phyloP scores from a whole-genome alignment of 1,140 invertebrate species.

The Ceratosolen fusciceps region DNA sequence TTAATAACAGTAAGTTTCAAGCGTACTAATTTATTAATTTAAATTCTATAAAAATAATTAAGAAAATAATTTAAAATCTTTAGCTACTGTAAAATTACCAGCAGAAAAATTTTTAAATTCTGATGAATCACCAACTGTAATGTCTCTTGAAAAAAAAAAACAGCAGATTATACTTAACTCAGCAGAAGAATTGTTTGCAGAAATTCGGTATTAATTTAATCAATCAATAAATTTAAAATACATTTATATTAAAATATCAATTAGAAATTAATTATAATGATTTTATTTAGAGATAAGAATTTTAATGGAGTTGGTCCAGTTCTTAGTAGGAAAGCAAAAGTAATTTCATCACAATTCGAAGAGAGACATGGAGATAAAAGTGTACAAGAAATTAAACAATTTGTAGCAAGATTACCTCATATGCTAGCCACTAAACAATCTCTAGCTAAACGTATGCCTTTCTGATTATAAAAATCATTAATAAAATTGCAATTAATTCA shows the following conservation, averaged over 20 bases:
- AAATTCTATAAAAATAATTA: background rate
- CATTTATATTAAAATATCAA: background rate
- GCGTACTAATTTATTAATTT: background rate
- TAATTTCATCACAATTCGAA: slow-evolving; percentile 89
- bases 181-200: slow-evolving; percentile 89
- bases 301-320: slow-evolving; percentile 92
- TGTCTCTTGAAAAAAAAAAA: slow-evolving; percentile 81
- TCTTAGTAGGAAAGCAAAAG: slow-evolving; percentile 89
- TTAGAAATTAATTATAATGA: slow-evolving; percentile 27
- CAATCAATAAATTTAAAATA: too few relatives aligned
- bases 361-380: slow-evolving; percentile 89
- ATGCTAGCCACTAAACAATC: slow-evolving; percentile 91
- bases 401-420: slow-evolving; percentile 91
- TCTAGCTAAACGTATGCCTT: slow-evolving; percentile 74
- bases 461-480: background rate
- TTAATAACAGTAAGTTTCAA: slow-evolving; percentile 76
- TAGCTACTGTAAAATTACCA: slow-evolving; percentile 87
- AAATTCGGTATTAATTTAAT: slow-evolving; percentile 79
- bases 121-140: slow-evolving; percentile 76
- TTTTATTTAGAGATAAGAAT: slow-evolving; percentile 84
- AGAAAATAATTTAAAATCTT: slow-evolving; percentile 19
- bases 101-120: slow-evolving; percentile 84
- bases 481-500: background rate
- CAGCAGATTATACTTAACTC: slow-evolving; percentile 91
- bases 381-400: slow-evolving; percentile 93